Evolutionary conservation across 2,888 invertebrate species (phyloP), one percentile per base, ranked within the genome.

Genomic region (Corythucha ciliata): DNA sequence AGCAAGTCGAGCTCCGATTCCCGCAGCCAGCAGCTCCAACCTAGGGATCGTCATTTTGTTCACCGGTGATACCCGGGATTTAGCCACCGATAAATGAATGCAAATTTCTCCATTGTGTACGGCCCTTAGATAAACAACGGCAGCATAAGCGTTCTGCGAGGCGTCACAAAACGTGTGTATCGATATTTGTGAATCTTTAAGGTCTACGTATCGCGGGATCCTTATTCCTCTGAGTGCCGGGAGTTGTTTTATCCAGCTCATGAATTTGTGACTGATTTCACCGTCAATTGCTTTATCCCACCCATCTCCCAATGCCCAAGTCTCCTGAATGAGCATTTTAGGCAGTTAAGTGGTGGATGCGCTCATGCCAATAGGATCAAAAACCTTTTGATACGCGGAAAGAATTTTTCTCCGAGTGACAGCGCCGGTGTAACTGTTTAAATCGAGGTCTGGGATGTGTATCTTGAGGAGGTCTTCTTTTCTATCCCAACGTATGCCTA

Each of bases 1-100:
- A 32, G 37, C 51, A n/a, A 64, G 42, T 42, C 64, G 42, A 0
- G 59, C 60, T 26, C 59, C 62, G 24, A 65, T 61, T 8, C 58
- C 50, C 4, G 61, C 61, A 7, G 60, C 64, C 26, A 65, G 39
- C 27, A 66, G 53, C 53, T 66, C 63, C 12, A 66, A 48, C n/a
- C 64, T 47, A 2, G 64, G 64, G 32, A 66, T 65, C 1, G 62
- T 63, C n/a, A 57, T 48, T n/a, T n/a, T 18, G 22, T 55, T 36
- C 5, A 57, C 26, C 1, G 64, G 62, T 21, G 64, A 59, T 14
- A 66, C 57, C 55, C 64, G 57, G 14, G 62, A 20, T 52, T 61
- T 63, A 4, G 63, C 63, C 14, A 52, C 52, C 8, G 64, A 14
- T n/a, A 64, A 47, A 20, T 56, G 52, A 5, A 63, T 57, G 20